Evolutionary conservation across 2,797 vertebrate genomes (phyloP).

Genomic region (Alcedo quadribrachys): DNA sequence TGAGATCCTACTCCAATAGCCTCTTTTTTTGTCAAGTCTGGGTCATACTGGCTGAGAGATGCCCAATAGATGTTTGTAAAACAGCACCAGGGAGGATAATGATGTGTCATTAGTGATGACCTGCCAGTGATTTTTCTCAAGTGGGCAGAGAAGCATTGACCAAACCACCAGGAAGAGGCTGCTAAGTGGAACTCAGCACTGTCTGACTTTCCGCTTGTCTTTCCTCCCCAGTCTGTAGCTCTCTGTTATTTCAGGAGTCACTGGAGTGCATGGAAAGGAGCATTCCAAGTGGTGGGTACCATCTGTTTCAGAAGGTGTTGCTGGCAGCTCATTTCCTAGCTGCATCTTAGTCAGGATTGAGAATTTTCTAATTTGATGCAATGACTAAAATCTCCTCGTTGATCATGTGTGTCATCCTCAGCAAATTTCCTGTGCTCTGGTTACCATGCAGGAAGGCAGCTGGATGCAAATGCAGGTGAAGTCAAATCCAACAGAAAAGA

Average conservation of each 20-base stretch:
- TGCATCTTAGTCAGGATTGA: constrained; percentile 67
- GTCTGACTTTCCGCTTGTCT: constrained; percentile 41
- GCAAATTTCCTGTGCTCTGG: constrained; percentile 31
- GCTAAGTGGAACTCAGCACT: constrained; percentile 21
- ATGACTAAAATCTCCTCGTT: constrained; percentile 46
- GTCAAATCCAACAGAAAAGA: background rate
- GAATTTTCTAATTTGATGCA: constrained; percentile 63
- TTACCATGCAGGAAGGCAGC: constrained; percentile 35
- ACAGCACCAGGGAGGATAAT: background rate
- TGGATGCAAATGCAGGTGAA: constrained; percentile 48
- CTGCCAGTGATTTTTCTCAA: constrained; percentile 1
- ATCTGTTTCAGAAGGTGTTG: constrained; percentile 73
- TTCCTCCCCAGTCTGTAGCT: constrained; percentile 32
- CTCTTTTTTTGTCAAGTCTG: background rate
- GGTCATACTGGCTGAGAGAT: background rate
- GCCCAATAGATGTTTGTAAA: background rate
- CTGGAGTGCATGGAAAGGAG: constrained; percentile 52
- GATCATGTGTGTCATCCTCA: constrained; percentile 32
- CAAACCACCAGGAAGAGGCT: constrained; percentile 26
- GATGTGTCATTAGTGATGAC: background rate
- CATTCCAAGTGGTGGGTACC: constrained; percentile 71
- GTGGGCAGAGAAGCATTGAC: constrained; percentile 19
- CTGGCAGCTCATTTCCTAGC: constrained; percentile 64
- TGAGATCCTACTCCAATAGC: background rate
- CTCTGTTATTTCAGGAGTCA: constrained; percentile 70